These are phyloP conservation scores for Crotophaga sulcirostris DNA, from an alignment of 2,113 vertebrate genomes.

Conservation along the genomic window DNA sequence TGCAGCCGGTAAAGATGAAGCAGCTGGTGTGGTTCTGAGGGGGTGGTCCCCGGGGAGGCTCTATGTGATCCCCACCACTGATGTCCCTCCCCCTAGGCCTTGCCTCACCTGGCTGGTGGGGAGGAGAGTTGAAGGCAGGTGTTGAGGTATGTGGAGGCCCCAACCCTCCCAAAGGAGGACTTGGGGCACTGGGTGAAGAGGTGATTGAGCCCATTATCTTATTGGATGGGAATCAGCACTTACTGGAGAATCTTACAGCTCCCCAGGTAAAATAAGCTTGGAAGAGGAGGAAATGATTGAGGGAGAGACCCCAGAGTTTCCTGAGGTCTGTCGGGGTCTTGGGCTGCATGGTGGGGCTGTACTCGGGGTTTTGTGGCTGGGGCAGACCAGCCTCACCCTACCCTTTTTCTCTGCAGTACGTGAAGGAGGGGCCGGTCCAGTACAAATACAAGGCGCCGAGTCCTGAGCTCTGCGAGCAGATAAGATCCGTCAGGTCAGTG, in stretches of 20 bases:
- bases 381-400: neutral
- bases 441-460: neutral
- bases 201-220: neutral
- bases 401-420: neutral
- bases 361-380: neutral
- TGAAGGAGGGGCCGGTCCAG: neutral
- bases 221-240: neutral
- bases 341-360: accelerated
- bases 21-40: neutral
- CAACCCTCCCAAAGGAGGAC: neutral
- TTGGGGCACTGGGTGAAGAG: neutral
- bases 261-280: neutral
- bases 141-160: neutral
- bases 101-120: neutral
- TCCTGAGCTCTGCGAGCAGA: neutral
- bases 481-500: slow-evolving; percentile 35
- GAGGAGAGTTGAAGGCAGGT: neutral
- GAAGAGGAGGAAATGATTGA: neutral
- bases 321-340: accelerated
- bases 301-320: neutral
- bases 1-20: neutral
- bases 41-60: neutral
- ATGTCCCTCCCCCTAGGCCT: neutral
- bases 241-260: neutral
- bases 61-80: neutral